phyloP scores from a whole-genome alignment of 1,140 invertebrate genomes.

The Apis cerana region DNA sequence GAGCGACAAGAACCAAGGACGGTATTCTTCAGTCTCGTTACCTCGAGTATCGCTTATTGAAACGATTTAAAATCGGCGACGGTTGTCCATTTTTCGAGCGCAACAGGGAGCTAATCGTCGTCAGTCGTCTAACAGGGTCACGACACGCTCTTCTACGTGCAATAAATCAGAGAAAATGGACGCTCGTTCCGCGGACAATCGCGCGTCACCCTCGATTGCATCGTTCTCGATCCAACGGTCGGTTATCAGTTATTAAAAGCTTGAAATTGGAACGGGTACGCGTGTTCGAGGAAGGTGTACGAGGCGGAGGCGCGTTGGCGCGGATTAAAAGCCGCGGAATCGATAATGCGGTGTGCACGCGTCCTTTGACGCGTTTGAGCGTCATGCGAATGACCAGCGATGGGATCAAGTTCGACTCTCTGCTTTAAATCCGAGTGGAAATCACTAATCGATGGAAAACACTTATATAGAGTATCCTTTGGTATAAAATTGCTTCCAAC shows the following conservation, averaged over 20 bases:
- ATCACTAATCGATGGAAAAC: too few species aligned
- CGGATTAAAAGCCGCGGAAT: constrained; percentile 48
- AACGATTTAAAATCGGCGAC: not conserved
- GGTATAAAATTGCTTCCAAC: too few species aligned
- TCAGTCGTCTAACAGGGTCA: constrained; percentile 16
- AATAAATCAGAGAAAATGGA: constrained; percentile 30
- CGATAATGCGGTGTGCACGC: constrained; percentile 21
- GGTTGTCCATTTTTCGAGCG: not conserved
- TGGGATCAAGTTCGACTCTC: too few species aligned
- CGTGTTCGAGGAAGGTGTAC: too few species aligned
- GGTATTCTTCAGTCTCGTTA: too few species aligned
- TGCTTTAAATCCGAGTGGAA: too few species aligned
- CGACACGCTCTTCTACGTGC: constrained; percentile 17
- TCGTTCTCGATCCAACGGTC: not conserved
- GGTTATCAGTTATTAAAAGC: constrained; percentile 29
- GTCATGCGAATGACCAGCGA: not conserved
- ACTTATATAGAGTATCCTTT: too few species aligned
- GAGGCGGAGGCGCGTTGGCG: not conserved
- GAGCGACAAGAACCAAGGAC: too few species aligned
- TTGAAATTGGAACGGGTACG: constrained; percentile 15
- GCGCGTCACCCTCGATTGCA: not conserved
- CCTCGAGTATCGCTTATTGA: too few species aligned
- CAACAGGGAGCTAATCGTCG: not conserved
- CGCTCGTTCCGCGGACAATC: not conserved
- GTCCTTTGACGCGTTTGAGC: constrained; percentile 48